Base-by-base conservation (phyloP, 2,113 vertebrate genomes). In the Actenoides lindsayi region DNA sequence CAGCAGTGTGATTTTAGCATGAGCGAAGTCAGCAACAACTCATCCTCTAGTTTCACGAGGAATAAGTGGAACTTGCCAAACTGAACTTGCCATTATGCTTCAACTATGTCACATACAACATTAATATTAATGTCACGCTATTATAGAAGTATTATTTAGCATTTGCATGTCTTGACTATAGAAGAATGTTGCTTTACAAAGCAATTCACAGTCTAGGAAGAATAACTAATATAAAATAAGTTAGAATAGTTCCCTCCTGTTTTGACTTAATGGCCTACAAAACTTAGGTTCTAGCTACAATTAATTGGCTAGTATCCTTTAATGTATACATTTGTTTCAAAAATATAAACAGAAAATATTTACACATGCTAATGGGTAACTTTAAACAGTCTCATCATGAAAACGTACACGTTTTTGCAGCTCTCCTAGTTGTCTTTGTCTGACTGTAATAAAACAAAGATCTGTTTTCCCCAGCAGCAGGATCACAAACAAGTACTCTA, bases 341-440 rank as follows among this genome's bases (percentile, higher is more conserved):
- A 95, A 90, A 86, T 48, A 14, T 6, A 80, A 90, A 83, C 8
- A 84, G 59, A 83, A 93, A 76, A 82, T 92, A 83, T 86, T 83
- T 86, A 73, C 30, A 60, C 13, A 12, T 23, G 5, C 17, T 88
- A n/a, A 48, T 76, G 54, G 20, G 16, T 62, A 82, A 83, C 62
- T 90, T 94, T 70, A 77, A 96, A 85, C 13, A 57, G n/a, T 51
- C 23, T 89, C 4, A 54, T 78, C 21, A 71, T 33, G 31, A 89
- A 86, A 87, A 77, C 13, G 23, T 25, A 59, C 39, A 70, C 25
- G 35, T 33, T 83, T 92, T 37, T 91, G 60, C 62, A 83, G 73
- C 42, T 86, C 33, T 78, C 20, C 23, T 51, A 35, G 33, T 50
- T 3, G 1, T 69, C 59, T 73, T 42, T 83, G 8, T 59, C 31